Evolutionary conservation across 2,113 vertebrate genomes (phyloP).

Genomic region (Stictonetta naevosa): DNA sequence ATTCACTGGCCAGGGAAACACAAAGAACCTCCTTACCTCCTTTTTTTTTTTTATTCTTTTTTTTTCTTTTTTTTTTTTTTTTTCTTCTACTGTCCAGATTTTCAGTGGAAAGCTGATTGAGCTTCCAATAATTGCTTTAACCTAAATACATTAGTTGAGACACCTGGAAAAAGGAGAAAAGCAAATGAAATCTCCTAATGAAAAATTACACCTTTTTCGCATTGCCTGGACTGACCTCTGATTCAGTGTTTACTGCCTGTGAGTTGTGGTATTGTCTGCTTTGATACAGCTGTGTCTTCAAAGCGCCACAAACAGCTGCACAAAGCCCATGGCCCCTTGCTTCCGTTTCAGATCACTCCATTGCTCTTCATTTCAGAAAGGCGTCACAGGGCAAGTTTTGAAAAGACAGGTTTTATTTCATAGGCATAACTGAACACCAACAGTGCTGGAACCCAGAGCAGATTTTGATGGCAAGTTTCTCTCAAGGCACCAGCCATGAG

Average conservation of each 20-base stretch:
- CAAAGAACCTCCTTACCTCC: not conserved
- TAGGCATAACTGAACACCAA: accelerated
- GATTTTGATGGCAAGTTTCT: not conserved
- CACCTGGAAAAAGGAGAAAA: not conserved
- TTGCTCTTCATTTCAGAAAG: not conserved
- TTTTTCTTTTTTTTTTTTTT: too few species aligned
- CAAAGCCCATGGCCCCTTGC: not conserved
- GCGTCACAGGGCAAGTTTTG: not conserved
- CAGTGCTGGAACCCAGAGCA: not conserved
- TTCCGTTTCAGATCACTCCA: not conserved
- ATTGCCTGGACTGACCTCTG: not conserved
- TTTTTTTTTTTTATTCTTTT: too few species aligned
- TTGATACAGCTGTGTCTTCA: not conserved
- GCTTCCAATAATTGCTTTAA: not conserved
- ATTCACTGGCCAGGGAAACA: not conserved
- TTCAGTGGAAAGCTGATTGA: not conserved
- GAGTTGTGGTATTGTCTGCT: not conserved
- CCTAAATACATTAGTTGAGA: not conserved
- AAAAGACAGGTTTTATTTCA: not conserved
- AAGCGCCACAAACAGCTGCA: not conserved
- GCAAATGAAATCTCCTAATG: not conserved
- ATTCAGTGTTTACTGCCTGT: not conserved
- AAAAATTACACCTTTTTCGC: not conserved
- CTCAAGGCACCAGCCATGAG: too few species aligned
- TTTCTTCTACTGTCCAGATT: not conserved